Conservation (phyloP, 92 coral and sea anemone species). For the Porites evermanni region DNA sequence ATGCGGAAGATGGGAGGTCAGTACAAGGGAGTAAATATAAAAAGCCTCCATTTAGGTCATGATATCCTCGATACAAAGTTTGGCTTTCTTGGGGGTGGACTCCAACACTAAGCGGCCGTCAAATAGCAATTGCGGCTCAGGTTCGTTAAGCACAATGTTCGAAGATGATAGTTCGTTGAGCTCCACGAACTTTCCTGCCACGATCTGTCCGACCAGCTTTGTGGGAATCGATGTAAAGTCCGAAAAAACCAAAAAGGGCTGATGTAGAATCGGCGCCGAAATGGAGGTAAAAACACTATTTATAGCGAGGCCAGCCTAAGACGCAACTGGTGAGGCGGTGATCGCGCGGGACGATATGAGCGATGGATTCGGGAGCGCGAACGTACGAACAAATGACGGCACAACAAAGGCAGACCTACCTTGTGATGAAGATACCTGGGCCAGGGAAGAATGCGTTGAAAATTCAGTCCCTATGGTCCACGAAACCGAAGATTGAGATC, state of each 20-base stretch:
- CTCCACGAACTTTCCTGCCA: background rate
- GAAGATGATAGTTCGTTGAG: background rate
- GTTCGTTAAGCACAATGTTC: too few relatives aligned
- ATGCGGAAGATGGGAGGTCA: too few relatives aligned
- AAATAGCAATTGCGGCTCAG: too few relatives aligned
- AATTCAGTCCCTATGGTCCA: background rate
- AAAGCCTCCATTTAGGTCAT: too few relatives aligned
- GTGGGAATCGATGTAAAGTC: background rate
- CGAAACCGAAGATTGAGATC: background rate
- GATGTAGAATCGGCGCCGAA: background rate
- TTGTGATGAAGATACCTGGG: background rate
- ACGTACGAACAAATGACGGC: background rate
- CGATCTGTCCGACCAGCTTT: too few relatives aligned
- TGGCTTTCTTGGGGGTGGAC: too few relatives aligned
- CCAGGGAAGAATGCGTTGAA: background rate
- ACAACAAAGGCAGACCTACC: slow-evolving; percentile 12
- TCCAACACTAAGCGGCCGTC: too few relatives aligned
- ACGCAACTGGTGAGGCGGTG: background rate
- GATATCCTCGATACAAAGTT: too few relatives aligned
- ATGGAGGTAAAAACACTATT: too few relatives aligned
- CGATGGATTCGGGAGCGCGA: background rate
- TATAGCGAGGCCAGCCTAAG: background rate
- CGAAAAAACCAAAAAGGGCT: slow-evolving; percentile 7
- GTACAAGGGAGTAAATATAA: too few relatives aligned
- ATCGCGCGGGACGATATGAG: background rate